Percentiles rank a stretch among this genome's conserved stretches.
phyloP scores from a whole-genome alignment of 2,113 vertebrate genomes.

The Aix galericulata region DNA sequence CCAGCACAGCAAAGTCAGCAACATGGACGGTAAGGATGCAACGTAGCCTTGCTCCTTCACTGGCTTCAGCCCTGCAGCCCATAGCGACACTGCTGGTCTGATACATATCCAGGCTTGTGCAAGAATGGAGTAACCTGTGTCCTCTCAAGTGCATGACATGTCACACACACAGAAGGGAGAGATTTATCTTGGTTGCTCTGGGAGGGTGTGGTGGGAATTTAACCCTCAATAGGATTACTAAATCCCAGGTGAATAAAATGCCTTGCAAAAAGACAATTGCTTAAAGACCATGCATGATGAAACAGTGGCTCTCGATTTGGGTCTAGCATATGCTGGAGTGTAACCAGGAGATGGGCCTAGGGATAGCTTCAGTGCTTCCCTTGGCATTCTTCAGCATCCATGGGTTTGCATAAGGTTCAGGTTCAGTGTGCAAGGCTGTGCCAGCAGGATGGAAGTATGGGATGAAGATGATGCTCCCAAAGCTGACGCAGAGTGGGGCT shows the following conservation, averaged over 20 bases:
- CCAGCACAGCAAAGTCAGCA: conserved; percentile 97
- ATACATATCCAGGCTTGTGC: neutral
- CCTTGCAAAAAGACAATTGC: neutral
- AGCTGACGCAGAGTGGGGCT: neutral
- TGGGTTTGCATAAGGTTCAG: neutral
- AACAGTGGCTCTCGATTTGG: neutral
- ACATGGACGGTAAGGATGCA: conserved; percentile 94
- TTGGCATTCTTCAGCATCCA: fast-evolving
- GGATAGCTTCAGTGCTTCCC: neutral
- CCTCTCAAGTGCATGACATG: neutral
- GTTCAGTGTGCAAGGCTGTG: fast-evolving
- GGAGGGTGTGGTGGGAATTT: conserved; percentile 55
- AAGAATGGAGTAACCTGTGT: neutral
- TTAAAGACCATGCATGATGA: neutral
- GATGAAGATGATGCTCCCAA: neutral
- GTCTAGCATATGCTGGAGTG: neutral
- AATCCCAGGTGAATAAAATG: conserved; percentile 30
- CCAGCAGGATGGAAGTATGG: neutral
- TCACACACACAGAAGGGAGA: neutral
- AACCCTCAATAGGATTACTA: conserved; percentile 4
- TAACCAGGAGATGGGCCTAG: neutral
- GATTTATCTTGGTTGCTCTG: conserved; percentile 1
- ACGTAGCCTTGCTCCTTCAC: neutral
- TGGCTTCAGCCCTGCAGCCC: neutral
- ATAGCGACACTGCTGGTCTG: neutral